Conservation (phyloP, 2,888 invertebrate genomes). For the Sphaeridia pumilis region DNA sequence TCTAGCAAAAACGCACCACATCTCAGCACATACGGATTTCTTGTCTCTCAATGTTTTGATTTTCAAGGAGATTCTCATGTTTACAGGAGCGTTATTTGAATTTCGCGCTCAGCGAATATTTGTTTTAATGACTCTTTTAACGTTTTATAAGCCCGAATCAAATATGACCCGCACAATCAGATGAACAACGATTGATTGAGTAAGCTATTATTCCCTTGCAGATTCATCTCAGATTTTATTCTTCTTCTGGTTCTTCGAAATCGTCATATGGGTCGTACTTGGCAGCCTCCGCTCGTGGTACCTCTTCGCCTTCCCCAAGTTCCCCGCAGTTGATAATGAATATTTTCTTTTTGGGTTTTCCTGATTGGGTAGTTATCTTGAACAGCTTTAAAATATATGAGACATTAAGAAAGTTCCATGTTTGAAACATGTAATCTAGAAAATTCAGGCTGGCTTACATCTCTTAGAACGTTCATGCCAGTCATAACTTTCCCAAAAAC, state of each 20-base stretch:
- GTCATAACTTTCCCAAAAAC: slow-evolving; percentile 29
- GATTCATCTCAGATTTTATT: slow-evolving; percentile 1
- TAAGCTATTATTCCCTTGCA: too few relatives aligned
- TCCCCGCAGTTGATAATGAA: slow-evolving; percentile 29
- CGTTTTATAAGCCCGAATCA: too few relatives aligned
- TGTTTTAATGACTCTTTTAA: too few relatives aligned
- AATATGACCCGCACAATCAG: too few relatives aligned
- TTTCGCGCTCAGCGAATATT: too few relatives aligned
- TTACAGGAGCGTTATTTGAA: too few relatives aligned
- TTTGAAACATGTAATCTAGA: neutral
- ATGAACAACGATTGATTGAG: too few relatives aligned
- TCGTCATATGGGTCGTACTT: slow-evolving; percentile 11
- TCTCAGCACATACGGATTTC: too few relatives aligned
- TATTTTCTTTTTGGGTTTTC: slow-evolving; percentile 21
- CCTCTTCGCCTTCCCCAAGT: slow-evolving; percentile 5
- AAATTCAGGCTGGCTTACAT: slow-evolving; percentile 13
- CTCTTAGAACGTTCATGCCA: slow-evolving; percentile 28
- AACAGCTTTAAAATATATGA: slow-evolving; percentile 17
- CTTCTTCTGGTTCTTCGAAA: slow-evolving; percentile 8
- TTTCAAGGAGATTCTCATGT: too few relatives aligned
- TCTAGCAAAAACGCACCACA: too few relatives aligned
- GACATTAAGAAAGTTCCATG: neutral
- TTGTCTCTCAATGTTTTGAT: too few relatives aligned
- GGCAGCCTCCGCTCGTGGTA: neutral
- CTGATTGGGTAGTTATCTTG: slow-evolving; percentile 19